phyloP scores from a whole-genome alignment of 1,140 invertebrate genomes.

The Drosophila pachea region DNA sequence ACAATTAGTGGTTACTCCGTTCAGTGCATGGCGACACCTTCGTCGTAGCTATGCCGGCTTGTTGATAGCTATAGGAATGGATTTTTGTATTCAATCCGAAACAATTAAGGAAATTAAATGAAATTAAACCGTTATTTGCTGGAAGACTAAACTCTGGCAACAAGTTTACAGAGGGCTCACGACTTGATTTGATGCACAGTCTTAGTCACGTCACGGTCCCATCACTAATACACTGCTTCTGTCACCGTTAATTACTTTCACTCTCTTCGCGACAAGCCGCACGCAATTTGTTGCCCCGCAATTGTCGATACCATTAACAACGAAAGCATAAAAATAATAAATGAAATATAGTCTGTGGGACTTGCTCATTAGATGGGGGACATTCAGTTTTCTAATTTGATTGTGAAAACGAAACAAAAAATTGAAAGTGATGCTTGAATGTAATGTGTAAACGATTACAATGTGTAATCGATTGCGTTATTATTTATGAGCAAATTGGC shows the following conservation, averaged over 20 bases:
- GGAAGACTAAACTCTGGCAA: no score
- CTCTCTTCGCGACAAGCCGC: conserved; percentile 39
- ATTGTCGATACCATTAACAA: conserved; percentile 52
- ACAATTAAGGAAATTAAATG: no score
- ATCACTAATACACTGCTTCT: conserved; percentile 9
- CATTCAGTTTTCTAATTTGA: conserved; percentile 23
- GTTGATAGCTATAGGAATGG: no score
- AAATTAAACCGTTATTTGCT: no score
- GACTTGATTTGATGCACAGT: no score
- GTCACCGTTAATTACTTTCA: conserved; percentile 67
- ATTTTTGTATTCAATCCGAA: no score
- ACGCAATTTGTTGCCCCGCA: conserved; percentile 59
- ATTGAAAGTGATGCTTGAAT: conserved; percentile 55
- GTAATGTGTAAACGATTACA: conserved; percentile 18
- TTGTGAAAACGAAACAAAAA: conserved; percentile 24
- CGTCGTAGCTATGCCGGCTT: not conserved
- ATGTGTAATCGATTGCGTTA: conserved; percentile 40
- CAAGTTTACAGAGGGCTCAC: no score
- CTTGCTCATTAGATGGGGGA: conserved; percentile 9
- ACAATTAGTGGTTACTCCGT: conserved; percentile 49
- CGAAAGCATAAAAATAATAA: conserved; percentile 49
- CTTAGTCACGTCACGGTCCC: not conserved
- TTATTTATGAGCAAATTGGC: conserved; percentile 49
- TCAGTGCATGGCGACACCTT: conserved; percentile 52
- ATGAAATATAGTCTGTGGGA: not conserved